Percentiles rank a stretch among this genome's conserved stretches.
phyloP scores from a whole-genome alignment of 2,113 vertebrate species.

The Hemibagrus wyckioides region DNA sequence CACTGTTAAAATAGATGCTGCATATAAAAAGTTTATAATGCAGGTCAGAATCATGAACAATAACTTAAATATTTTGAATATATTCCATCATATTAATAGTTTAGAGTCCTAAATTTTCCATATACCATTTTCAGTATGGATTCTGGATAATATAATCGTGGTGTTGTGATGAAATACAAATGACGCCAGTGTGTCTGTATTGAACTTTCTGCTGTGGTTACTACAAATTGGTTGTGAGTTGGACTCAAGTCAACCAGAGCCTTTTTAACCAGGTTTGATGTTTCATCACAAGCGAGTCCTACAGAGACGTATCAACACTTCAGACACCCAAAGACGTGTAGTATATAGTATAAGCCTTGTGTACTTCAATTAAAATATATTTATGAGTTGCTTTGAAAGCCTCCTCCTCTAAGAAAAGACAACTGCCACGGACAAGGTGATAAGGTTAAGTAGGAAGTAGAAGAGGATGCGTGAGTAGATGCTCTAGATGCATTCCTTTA shows the following conservation, averaged over 20 bases:
- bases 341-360: neutral
- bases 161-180: neutral
- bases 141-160: neutral
- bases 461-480: constrained; percentile 52
- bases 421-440: constrained; percentile 53
- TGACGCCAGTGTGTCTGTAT: neutral
- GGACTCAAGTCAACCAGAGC: neutral
- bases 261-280: constrained; percentile 15
- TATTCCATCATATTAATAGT: neutral
- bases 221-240: neutral
- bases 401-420: constrained; percentile 43
- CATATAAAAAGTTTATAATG: neutral
- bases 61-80: neutral
- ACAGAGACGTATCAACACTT: constrained; percentile 37
- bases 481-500: constrained; percentile 53
- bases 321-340: constrained; percentile 47
- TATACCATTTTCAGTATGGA: neutral
- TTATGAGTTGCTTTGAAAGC: constrained; percentile 59
- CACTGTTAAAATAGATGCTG: neutral
- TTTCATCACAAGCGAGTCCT: constrained; percentile 39
- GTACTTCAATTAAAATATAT: constrained; percentile 34
- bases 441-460: constrained; percentile 39
- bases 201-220: neutral
- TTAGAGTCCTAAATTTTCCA: neutral
- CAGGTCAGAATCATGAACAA: neutral